Evolutionary conservation across 1,140 invertebrate species (phyloP).

Genomic region (Calliphora vicina): DNA sequence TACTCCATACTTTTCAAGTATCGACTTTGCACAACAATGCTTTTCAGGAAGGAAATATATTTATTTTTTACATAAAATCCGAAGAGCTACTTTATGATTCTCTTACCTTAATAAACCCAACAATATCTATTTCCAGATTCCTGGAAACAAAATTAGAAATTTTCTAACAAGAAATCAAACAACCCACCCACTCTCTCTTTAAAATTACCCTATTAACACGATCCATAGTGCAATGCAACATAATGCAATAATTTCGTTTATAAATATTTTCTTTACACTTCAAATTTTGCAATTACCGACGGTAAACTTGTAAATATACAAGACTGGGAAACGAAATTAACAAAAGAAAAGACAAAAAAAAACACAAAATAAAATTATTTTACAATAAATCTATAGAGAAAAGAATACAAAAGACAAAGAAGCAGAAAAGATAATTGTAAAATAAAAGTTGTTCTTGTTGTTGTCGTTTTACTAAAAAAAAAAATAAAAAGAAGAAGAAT

Average conservation of each 20-base stretch:
- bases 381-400: slow-evolving; percentile 10
- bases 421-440: background rate
- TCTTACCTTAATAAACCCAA: too few relatives aligned
- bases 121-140: too few relatives aligned
- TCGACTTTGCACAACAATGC: too few relatives aligned
- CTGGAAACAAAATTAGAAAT: too few relatives aligned
- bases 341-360: background rate
- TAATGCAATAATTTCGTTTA: background rate
- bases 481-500: background rate
- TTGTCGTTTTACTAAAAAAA: background rate
- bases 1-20: too few relatives aligned
- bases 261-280: background rate
- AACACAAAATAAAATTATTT: background rate
- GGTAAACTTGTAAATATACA: slow-evolving; percentile 9
- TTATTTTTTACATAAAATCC: too few relatives aligned
- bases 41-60: too few relatives aligned
- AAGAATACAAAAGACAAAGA: background rate
- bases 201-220: too few relatives aligned
- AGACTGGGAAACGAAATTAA: background rate
- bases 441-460: slow-evolving; percentile 13
- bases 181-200: too few relatives aligned
- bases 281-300: slow-evolving; percentile 8
- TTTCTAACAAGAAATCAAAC: too few relatives aligned
- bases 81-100: too few relatives aligned
- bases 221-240: background rate